A percentile compares a stretch with the other conserved stretches of the same genome.
These are phyloP conservation scores for Hartigia nigra DNA, from an alignment of 2,888 invertebrate genomes.

Conservation along the genomic window DNA sequence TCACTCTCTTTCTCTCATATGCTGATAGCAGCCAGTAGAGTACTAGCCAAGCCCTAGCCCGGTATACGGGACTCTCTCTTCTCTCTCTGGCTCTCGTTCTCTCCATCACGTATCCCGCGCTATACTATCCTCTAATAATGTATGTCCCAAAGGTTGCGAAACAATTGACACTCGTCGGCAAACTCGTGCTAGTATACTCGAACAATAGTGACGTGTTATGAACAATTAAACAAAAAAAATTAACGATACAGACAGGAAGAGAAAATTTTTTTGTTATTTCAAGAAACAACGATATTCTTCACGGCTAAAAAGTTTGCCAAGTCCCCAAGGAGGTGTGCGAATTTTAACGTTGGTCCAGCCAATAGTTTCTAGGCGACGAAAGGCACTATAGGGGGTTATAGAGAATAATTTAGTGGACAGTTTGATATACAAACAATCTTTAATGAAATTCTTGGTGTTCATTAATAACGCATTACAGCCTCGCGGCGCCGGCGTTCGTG, in stretches of 20 bases:
- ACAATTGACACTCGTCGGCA: constrained; percentile 46
- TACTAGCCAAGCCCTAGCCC: background rate
- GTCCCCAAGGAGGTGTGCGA: background rate
- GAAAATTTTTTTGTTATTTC: background rate
- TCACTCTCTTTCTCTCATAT: constrained; percentile 13
- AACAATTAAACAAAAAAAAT: background rate
- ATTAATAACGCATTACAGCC: constrained; percentile 74
- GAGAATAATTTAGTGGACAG: constrained; percentile 72
- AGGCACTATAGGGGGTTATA: constrained; percentile 59
- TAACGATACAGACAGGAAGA: background rate
- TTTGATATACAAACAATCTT: constrained; percentile 74
- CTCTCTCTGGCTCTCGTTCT: constrained; percentile 31
- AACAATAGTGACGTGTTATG: too few relatives aligned
- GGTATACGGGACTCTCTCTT: constrained; percentile 11
- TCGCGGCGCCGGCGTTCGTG: constrained; percentile 44
- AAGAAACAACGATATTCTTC: background rate
- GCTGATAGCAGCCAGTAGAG: background rate
- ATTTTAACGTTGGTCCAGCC: constrained; percentile 35
- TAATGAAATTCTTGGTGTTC: constrained; percentile 77
- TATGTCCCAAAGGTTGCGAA: constrained; percentile 55
- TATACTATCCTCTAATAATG: constrained; percentile 51
- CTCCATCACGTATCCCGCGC: constrained; percentile 34
- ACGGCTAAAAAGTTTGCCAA: background rate
- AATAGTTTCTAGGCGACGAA: constrained; percentile 60
- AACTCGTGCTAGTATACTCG: background rate